phyloP scores from a whole-genome alignment of 64 coral and sea anemone species.

The Orbicella faveolata region DNA sequence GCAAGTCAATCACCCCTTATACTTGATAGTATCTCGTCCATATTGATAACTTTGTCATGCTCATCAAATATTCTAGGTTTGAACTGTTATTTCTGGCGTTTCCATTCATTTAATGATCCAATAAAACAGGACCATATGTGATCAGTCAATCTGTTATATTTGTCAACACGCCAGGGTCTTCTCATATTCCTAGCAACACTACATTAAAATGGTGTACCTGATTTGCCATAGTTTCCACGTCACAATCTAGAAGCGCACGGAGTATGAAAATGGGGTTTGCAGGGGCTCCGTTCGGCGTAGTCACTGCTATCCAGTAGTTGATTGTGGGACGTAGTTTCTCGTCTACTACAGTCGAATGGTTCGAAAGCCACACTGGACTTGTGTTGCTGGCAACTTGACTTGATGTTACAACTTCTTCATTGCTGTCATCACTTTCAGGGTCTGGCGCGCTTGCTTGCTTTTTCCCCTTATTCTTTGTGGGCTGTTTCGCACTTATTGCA shows the following conservation, averaged over 20 bases:
- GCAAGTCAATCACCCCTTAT: no score
- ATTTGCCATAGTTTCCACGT: slow-evolving; percentile 8
- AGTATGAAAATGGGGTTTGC: slow-evolving; percentile 35
- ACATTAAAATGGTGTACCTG: no score
- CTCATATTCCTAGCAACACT: no score
- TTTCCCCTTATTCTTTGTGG: background rate
- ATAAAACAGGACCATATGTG: no score
- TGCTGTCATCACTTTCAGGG: background rate
- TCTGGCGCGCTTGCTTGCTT: background rate
- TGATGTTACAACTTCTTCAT: background rate
- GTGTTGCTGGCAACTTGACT: background rate
- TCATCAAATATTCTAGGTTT: no score
- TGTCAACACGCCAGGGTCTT: no score
- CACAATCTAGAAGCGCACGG: slow-evolving; percentile 22
- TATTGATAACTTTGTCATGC: no score
- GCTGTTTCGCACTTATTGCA: slow-evolving; percentile 11
- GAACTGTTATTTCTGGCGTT: no score
- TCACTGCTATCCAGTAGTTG: slow-evolving; percentile 23
- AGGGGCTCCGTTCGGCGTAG: slow-evolving; percentile 36
- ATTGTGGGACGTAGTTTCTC: slow-evolving; percentile 35
- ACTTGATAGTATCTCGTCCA: no score
- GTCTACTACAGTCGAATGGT: background rate
- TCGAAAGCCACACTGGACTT: slow-evolving; percentile 12
- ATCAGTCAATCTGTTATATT: no score
- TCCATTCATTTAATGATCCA: no score